A percentile compares a stretch with the other conserved stretches of the same genome.
Conservation (phyloP, 2,888 invertebrate genomes). For the Amphipyra berbera region DNA sequence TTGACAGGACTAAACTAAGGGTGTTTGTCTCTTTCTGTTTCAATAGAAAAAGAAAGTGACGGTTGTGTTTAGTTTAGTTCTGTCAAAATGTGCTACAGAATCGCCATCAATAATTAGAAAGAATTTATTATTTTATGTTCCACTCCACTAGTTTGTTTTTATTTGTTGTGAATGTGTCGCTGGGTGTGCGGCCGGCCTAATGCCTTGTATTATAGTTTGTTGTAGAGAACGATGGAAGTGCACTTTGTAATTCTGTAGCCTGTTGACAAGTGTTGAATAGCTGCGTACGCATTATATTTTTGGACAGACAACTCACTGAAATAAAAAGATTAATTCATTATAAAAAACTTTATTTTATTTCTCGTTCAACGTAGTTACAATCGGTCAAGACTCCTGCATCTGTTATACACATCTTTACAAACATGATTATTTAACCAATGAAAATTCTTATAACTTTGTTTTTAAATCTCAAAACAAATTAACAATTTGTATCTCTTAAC, state of each 20-base stretch:
- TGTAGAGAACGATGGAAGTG: slow-evolving; percentile 72
- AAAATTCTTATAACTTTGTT: slow-evolving; percentile 17
- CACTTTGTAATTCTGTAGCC: slow-evolving; percentile 80
- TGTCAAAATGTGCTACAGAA: too few species aligned
- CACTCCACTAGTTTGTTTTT: not conserved
- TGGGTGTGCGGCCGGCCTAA: slow-evolving; percentile 27
- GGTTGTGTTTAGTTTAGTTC: too few species aligned
- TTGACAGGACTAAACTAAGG: too few species aligned
- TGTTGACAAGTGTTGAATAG: slow-evolving; percentile 80
- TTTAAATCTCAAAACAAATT: slow-evolving; percentile 32
- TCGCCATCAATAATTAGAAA: slow-evolving; percentile 13
- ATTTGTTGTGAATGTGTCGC: slow-evolving; percentile 9
- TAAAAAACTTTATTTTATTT: slow-evolving; percentile 71
- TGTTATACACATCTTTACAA: slow-evolving; percentile 40
- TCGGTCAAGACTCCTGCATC: slow-evolving; percentile 47
- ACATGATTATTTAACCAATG: slow-evolving; percentile 27
- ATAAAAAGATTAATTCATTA: slow-evolving; percentile 78
- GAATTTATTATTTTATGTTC: not conserved
- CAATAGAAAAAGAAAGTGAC: too few species aligned
- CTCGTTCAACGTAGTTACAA: slow-evolving; percentile 55
- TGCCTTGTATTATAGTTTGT: slow-evolving; percentile 68
- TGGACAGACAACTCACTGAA: slow-evolving; percentile 84
- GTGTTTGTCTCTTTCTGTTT: too few species aligned
- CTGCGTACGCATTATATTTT: slow-evolving; percentile 85
- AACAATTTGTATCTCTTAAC: slow-evolving; percentile 43